phyloP scores from a whole-genome alignment of 2,888 invertebrate species.

The Poecilobothrus nobilitatus region DNA sequence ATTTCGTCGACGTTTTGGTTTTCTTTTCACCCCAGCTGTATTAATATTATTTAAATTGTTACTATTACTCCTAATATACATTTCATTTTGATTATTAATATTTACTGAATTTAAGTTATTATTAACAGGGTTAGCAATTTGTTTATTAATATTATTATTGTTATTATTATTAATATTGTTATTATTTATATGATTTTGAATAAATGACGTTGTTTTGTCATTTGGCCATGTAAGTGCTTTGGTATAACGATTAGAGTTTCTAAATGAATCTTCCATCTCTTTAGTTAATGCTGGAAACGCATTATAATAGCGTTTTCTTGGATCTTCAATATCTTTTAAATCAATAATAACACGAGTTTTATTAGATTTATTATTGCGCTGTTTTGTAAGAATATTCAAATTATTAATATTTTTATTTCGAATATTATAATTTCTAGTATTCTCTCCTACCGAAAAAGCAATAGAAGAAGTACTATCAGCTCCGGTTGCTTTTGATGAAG shows the following conservation, averaged over 20 bases:
- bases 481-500: conserved; percentile 7
- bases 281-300: conserved; percentile 64
- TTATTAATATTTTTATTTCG: neutral
- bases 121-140: conserved; percentile 24
- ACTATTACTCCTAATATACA: conserved; percentile 2
- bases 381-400: neutral
- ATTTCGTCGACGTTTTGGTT: conserved; percentile 36
- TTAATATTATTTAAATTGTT: conserved; percentile 19
- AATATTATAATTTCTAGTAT: neutral
- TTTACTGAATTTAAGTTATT: conserved; percentile 25
- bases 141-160: neutral
- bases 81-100: conserved; percentile 7
- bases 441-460: neutral
- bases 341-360: neutral
- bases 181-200: conserved; percentile 29
- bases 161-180: conserved; percentile 28
- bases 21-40: conserved; percentile 34
- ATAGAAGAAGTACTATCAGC: neutral
- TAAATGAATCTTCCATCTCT: conserved; percentile 38
- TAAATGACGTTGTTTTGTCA: conserved; percentile 24
- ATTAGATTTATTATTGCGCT: neutral
- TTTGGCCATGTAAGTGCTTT: conserved; percentile 34
- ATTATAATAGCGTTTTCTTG: conserved; percentile 66
- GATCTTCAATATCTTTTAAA: conserved; percentile 43
- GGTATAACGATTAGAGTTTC: conserved; percentile 29